Percentiles rank a stretch among this genome's conserved stretches.
These are phyloP conservation scores for Cassiopea andromeda DNA, from an alignment of 30 jellyfish, hydroid and myxozoan genomes.

Conservation along the genomic window DNA sequence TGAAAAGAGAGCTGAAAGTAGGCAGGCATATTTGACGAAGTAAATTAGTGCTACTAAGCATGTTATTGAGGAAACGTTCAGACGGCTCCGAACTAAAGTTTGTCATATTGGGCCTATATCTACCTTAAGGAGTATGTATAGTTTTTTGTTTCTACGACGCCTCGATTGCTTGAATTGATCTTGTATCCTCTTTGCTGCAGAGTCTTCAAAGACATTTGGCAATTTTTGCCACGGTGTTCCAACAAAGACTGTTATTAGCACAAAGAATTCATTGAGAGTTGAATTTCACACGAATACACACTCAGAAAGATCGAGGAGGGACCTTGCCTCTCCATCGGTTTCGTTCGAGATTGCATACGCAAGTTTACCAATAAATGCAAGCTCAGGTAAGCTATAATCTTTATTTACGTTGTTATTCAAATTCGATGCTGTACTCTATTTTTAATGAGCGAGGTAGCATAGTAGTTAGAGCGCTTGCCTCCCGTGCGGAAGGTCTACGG, in stretches of 20 bases:
- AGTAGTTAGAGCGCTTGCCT: too few relatives aligned
- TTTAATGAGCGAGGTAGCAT: too few relatives aligned
- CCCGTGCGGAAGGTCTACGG: too few relatives aligned
- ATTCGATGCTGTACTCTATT: too few relatives aligned
- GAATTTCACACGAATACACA: slow-evolving; percentile 20
- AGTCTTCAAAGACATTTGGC: slow-evolving; percentile 63
- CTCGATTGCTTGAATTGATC: background rate
- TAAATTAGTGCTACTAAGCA: too few relatives aligned
- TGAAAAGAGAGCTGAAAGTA: too few relatives aligned
- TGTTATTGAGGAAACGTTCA: too few relatives aligned
- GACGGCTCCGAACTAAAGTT: too few relatives aligned
- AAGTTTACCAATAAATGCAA: background rate
- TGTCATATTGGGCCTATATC: too few relatives aligned
- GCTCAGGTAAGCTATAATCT: background rate
- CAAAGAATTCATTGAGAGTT: slow-evolving; percentile 52
- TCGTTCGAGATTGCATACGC: slow-evolving; percentile 52
- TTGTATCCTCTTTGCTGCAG: background rate
- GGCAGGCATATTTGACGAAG: too few relatives aligned
- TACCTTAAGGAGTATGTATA: too few relatives aligned
- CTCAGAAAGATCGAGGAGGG: slow-evolving; percentile 43
- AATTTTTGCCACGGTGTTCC: slow-evolving; percentile 67
- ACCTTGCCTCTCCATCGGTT: background rate
- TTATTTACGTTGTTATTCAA: too few relatives aligned
- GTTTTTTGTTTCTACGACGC: background rate
- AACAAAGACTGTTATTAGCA: slow-evolving; percentile 23